Evolutionary conservation across 2,888 invertebrate genomes (phyloP), one percentile per base, ranked within the genome.

Genomic region (Acrobasis repandana): DNA sequence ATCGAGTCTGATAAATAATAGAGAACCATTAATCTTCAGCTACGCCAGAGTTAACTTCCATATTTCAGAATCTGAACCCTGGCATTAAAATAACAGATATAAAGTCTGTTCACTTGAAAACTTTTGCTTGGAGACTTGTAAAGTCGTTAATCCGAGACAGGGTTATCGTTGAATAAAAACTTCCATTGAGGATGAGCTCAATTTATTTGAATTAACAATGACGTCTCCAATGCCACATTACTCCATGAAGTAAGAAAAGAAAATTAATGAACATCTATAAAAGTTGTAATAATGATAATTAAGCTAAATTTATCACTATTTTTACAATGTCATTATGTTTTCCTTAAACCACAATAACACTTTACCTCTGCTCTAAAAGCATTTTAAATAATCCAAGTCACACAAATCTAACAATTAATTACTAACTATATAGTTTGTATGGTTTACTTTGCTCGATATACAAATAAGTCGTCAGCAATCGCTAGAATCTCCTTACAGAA

Each of bases 341-440:
- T 82, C 80, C 89, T 88, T 91, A 88, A 88, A 90, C 88, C 90
- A 92, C 92, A 91, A 91, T 85, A 92, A 92, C 91, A 92, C 91
- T 86, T 86, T 90, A 89, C 83, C 82, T 80, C 79, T 85, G 92
- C 90, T 88, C 92, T 92, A 92, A 82, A 91, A 92, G 92, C 92
- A 85, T 90, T n/a, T n/a, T 86, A 85, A 92, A 91, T 91, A 86
- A 90, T 92, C 70, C 85, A 89, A 90, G 87, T 90, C 92, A 92
- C 91, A 92, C 92, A 90, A 90, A 88, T 92, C 92, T 92, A 92
- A 92, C 91, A 90, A 92, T 92, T 90, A 91, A 87, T 90, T 88
- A 91, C 90, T 89, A 90, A 83, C 90, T 91, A 90, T 83, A 86
- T 90, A 88, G 80, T 85, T 91, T 90, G 87, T 89, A 88, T 87